Percentiles rank a stretch among this genome's conserved stretches.
phyloP scores from a whole-genome alignment of 2,113 vertebrate genomes.

The rabbit (Oryctolagus cuniculus) region mOryCun1.1 NC_091443.1:83645501-83646000 shows the following conservation, averaged over 20 bases:
- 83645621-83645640: neutral
- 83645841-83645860: neutral
- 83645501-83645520: conserved; percentile 16
- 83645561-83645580: neutral
- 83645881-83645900: conserved; percentile 2
- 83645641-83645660: neutral
- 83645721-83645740: neutral
- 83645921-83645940: neutral
- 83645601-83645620: conserved; percentile 24
- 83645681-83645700: conserved; percentile 14
- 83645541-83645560: neutral
- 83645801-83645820: neutral
- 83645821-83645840: neutral
- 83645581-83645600: conserved; percentile 23
- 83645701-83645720: neutral
- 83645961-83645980: neutral
- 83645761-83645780: neutral
- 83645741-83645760: neutral
- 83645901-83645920: neutral
- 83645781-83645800: neutral
- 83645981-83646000: neutral
- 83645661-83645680: conserved; percentile 31
- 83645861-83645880: neutral
- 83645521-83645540: neutral
- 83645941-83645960: neutral